A percentile compares a stretch with the other conserved stretches of the same genome.
phyloP scores from a whole-genome alignment of 1,140 invertebrate species.

The Agrilus planipennis region DNA sequence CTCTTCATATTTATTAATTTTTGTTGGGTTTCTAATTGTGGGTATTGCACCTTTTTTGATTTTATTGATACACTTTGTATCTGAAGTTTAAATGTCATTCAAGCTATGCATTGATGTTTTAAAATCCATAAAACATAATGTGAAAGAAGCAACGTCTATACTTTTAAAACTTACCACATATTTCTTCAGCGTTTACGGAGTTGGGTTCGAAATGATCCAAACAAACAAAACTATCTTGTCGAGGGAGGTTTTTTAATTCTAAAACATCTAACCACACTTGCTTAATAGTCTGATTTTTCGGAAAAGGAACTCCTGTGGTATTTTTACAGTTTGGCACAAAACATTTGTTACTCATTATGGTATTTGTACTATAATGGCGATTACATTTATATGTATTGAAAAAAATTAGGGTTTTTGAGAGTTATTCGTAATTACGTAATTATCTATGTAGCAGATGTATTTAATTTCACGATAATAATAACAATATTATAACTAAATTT shows the following conservation, averaged over 20 bases:
- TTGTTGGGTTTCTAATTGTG: not conserved
- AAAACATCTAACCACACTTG: constrained; percentile 22
- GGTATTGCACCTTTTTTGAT: constrained; percentile 9
- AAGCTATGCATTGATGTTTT: not conserved
- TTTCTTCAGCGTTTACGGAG: constrained; percentile 7
- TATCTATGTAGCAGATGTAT: too few species aligned
- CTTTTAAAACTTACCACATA: not conserved
- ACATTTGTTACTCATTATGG: constrained; percentile 12
- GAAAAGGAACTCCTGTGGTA: constrained; percentile 21
- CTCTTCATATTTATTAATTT: not conserved
- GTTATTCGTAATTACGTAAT: too few species aligned
- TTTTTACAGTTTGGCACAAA: constrained; percentile 27
- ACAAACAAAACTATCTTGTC: constrained; percentile 21
- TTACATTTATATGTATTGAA: too few species aligned
- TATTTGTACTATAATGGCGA: too few species aligned
- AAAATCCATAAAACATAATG: not conserved
- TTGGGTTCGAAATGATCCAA: constrained; percentile 23
- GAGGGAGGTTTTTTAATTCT: constrained; percentile 12
- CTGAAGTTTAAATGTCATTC: too few species aligned
- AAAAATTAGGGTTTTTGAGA: too few species aligned
- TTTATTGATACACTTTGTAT: not conserved
- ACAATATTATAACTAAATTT: too few species aligned
- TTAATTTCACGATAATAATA: too few species aligned
- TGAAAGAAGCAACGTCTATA: not conserved
- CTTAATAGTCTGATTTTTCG: constrained; percentile 16